Base-by-base conservation (phyloP, 2,888 invertebrate genomes). In the Apamea crenata region DNA sequence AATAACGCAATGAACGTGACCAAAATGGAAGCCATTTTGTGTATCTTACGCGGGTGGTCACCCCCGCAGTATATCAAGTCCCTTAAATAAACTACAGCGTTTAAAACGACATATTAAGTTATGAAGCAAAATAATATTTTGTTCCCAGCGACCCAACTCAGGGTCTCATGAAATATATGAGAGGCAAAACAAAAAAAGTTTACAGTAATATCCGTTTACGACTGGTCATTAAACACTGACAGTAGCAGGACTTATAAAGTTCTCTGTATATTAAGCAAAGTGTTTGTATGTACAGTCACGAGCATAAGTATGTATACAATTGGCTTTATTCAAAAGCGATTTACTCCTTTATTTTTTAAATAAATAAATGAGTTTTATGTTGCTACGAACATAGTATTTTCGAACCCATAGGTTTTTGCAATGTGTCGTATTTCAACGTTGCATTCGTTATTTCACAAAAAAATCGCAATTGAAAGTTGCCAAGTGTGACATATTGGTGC, bases 161-260 rank as follows among this genome's bases (percentile, higher is more conserved):
- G 72, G 82, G 81, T 74, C 82, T 83, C 74, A 74, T 80, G 82
- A 86, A 89, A 90, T 84, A 85, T 90, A 89, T 88, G 90, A 87
- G 75, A 83, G 79, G 77, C 75, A 86, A 86, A 90, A 88, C 84
- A 89, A 92, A 92, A 93, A 92, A 92, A 91, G 84, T 90, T 90
- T 91, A 92, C 90, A 84, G 88, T 91, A 92, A 92, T 93, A 91
- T 90, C 87, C 90, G 90, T 93, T 94, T 94, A 94, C 91, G 93
- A 91, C 84, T 84, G 87, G 86, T 90, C 92, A 93, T 94, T 94
- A 94, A 94, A 93, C 93, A 94, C 92, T 93, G 93, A 93, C 94
- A 93, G 87, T 86, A 84, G 80, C 92, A 93, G 90, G 85, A 87
- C 85, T 89, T 87, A 87, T 82, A 83, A 77, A 65, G 80, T 84